phyloP scores from a whole-genome alignment of 2,888 invertebrate genomes.

The Fragum sueziense region DNA sequence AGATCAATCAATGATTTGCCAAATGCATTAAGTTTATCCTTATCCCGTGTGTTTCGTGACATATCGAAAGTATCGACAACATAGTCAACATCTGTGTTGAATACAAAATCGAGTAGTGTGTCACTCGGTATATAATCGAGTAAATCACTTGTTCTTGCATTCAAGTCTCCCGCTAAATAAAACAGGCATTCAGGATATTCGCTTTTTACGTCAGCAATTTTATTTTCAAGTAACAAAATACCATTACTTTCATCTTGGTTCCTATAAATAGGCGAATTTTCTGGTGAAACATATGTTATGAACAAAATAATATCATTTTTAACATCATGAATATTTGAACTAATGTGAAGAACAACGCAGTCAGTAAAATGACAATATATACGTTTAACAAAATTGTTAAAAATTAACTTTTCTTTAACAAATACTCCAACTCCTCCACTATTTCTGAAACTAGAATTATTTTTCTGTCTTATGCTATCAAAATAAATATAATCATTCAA shows the following conservation, averaged over 20 bases:
- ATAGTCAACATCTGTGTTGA: constrained; percentile 21
- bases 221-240: not conserved
- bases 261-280: not conserved
- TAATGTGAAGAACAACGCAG: not conserved
- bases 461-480: too few relatives aligned
- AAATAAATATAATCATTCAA: not conserved
- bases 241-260: not conserved
- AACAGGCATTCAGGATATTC: not conserved
- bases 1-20: not conserved
- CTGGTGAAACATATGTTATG: constrained; percentile 1
- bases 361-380: not conserved
- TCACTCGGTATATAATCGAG: constrained; percentile 23
- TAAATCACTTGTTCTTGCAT: constrained; percentile 12
- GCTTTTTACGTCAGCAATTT: not conserved
- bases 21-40: not conserved
- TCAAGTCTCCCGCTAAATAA: constrained; percentile 24
- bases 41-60: constrained; percentile 1
- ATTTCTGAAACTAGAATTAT: not conserved
- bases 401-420: not conserved
- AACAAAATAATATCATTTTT: not conserved
- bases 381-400: not conserved
- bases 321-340: too few relatives aligned
- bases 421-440: not conserved
- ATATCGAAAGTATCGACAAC: constrained; percentile 20
- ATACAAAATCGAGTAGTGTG: constrained; percentile 5